Evolutionary conservation across 2,113 vertebrate genomes (phyloP), one percentile per base, ranked within the genome.

Genomic region (Strigops habroptila): DNA sequence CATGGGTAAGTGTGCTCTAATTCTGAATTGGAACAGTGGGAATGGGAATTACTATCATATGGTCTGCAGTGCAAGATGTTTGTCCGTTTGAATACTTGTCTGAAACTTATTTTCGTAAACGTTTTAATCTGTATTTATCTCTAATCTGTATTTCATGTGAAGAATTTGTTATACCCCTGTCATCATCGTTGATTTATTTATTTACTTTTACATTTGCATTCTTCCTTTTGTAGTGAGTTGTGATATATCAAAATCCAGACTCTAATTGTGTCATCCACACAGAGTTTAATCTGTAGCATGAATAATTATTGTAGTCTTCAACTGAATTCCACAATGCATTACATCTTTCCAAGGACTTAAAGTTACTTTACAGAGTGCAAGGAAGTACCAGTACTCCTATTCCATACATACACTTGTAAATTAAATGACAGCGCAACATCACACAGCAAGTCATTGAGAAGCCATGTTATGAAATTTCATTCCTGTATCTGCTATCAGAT

Each of bases 61-160:
- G 30, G 39, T 96, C 37, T 63, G 27, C 82, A 69, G 6, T 88
- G 31, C 88, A 79, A 79, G 93, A 90, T 92, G 41, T 93, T 96
- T 88, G 63, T 51, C 27, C 81, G 24, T 81, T 33, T 91, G 52
- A 70, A 63, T 82, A 86, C 12, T 94, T 93, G 53, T 78, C 74
- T 94, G 93, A 96, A 94, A 78, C 49, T 18, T 88, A 65, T 35
- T 86, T 96, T 94, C 7, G 57, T 64, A 46, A 67, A 77, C 46
- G 6, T 52, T 94, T 80, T 49, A 86, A 86, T 96, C 28, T 91
- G 23, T 96, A 76, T 96, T 96, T 96, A 41, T 49, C 57, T 64
- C 28, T 67, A 68, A 33, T 87, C 41, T 86, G 37, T 92, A 81
- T 93, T 96, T 96, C 19, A 21, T 35, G 14, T 84, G 55, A 87